Evolutionary conservation across 2,888 invertebrate genomes (phyloP), one percentile per base, ranked within the genome.

Genomic region (Macrophya annulata): DNA sequence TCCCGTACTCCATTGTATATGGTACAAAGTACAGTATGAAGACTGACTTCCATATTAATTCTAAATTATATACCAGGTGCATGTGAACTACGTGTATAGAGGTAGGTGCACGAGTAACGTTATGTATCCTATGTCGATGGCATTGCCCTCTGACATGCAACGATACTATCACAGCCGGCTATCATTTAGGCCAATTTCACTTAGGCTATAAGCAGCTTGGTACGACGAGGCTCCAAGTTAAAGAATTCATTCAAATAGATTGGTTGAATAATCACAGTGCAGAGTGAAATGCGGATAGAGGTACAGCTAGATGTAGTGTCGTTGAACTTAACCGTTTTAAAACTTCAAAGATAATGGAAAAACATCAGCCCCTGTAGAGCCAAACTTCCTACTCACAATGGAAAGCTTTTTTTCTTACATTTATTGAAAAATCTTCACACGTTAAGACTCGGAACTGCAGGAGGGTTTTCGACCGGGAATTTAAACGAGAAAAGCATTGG

Each of bases 91-190:
- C 43, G 51, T 74, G 40, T 17, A 25, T 31, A 31, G 31, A 31
- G 31, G 31, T 31, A 48, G 62, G 12, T 71, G 81, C 74, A 48
- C 48, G 72, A 79, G 45, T 86, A 51, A 21, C 62, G 55, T 59
- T 76, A 55, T 48, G 31, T 37, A 68, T 68, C 31, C 68, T 37
- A 71, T 86, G 87, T 88, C 87, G 88, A 87, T 90, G 85, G 87
- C 88, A 92, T 90, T 92, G 91, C 91, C 87, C 88, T 89, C 92
- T 91, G 91, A 90, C 92, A 93, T 92, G 92, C 92, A 89, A 92
- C 88, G 90, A 90, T 89, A 89, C 88, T 62, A 81, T 88, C 90
- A 86, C 85, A 88, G 87, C 86, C 88, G 87, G 90, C 90, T 91
- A 91, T 92, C 91, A 91, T 91, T 92, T 91, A 89, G 85, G 90